Evolutionary conservation across 2,888 invertebrate genomes (phyloP).

Genomic region (Drosophila mimetica): DNA sequence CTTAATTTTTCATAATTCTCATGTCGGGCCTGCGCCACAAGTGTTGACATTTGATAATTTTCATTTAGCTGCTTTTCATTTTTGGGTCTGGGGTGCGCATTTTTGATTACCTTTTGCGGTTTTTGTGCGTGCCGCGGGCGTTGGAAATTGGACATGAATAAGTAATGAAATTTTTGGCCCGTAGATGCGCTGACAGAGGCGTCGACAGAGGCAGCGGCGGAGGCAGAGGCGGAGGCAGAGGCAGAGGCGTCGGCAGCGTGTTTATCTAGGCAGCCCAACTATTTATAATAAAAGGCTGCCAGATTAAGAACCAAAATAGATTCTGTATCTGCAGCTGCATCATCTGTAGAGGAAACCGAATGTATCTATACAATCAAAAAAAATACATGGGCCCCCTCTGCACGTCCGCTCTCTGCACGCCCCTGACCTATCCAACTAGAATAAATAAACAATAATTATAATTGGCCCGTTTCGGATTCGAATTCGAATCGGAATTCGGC

Average conservation of each 20-base stretch:
- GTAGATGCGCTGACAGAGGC: conserved; percentile 6
- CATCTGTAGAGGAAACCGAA: conserved; percentile 8
- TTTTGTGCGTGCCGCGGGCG: conserved; percentile 28
- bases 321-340: conserved; percentile 55
- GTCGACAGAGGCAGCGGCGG: not conserved
- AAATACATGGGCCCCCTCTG: not conserved
- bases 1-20: conserved; percentile 4
- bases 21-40: conserved; percentile 1
- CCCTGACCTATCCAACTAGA: conserved; percentile 22
- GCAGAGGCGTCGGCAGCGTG: conserved; percentile 37
- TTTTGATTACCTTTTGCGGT: conserved; percentile 33
- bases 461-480: conserved; percentile 50
- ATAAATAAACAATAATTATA: conserved; percentile 71
- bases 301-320: conserved; percentile 74
- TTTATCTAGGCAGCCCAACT: conserved; percentile 72
- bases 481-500: conserved; percentile 18
- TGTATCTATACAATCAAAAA: conserved; percentile 33
- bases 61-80: conserved; percentile 1
- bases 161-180: conserved; percentile 31
- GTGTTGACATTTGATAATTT: conserved; percentile 27
- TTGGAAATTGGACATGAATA: conserved; percentile 56
- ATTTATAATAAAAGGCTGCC: conserved; percentile 76
- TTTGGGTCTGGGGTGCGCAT: conserved; percentile 2
- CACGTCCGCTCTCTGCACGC: not conserved
- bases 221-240: not conserved